These are phyloP conservation scores for Ochotona curzoniae DNA, from an alignment of 2,113 vertebrate genomes.

Conservation along the genomic window DNA sequence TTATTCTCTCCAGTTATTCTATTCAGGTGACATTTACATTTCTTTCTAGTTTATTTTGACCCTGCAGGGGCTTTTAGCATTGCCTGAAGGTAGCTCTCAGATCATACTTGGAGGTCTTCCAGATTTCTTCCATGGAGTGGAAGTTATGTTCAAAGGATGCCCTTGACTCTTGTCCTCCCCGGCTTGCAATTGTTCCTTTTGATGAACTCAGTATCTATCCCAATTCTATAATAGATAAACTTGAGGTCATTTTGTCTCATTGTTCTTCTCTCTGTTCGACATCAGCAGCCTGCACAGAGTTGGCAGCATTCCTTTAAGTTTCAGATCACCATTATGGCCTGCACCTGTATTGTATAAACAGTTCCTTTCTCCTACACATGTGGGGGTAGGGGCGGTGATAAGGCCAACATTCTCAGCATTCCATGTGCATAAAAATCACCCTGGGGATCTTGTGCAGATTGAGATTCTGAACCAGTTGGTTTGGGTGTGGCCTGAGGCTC, in stretches of 20 bases:
- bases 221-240: slow-evolving; percentile 23
- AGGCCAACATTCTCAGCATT: neutral
- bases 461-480: neutral
- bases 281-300: neutral
- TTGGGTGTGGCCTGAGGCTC: neutral
- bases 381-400: neutral
- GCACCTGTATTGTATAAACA: neutral
- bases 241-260: slow-evolving; percentile 30
- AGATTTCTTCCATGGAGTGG: slow-evolving; percentile 61
- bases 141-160: slow-evolving; percentile 38
- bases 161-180: slow-evolving; percentile 65
- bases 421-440: neutral
- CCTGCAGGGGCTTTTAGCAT: slow-evolving; percentile 44
- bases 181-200: slow-evolving; percentile 47
- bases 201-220: neutral
- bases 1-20: slow-evolving; percentile 41
- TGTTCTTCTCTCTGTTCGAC: neutral
- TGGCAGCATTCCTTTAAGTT: neutral
- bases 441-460: neutral
- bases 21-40: slow-evolving; percentile 58
- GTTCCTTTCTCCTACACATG: neutral
- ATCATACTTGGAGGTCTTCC: slow-evolving; percentile 71
- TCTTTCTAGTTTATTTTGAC: slow-evolving; percentile 50
- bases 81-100: slow-evolving; percentile 22
- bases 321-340: neutral